Evolutionary conservation across 2,113 vertebrate genomes (phyloP).

Genomic region (Vidua macroura): DNA sequence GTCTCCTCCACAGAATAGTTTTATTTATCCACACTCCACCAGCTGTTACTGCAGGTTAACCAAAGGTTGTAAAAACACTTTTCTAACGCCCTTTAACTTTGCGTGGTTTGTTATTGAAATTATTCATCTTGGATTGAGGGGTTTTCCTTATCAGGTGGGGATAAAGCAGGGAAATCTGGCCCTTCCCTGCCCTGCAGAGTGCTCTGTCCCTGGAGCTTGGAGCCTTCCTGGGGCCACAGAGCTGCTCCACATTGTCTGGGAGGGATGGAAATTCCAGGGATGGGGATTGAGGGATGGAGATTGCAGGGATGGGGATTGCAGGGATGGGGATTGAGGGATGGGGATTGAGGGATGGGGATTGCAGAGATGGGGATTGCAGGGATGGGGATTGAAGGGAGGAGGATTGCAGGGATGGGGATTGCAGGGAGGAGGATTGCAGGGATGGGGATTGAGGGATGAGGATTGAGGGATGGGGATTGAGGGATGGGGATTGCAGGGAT

Average conservation of each 20-base stretch:
- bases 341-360: not conserved
- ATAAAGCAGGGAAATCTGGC: not conserved
- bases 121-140: not conserved
- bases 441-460: no score
- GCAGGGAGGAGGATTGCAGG: no score
- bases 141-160: rapidly evolving
- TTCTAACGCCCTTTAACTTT: not conserved
- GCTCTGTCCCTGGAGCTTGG: rapidly evolving
- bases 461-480: no score
- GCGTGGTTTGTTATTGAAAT: not conserved
- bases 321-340: not conserved
- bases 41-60: conserved; percentile 56
- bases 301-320: not conserved
- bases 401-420: no score
- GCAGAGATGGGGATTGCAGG: no score
- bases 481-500: not conserved
- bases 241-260: not conserved
- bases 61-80: conserved; percentile 45
- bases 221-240: not conserved
- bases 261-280: not conserved
- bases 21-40: conserved; percentile 43
- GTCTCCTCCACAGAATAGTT: conserved; percentile 49
- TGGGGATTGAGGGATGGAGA: not conserved
- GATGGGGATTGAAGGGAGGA: no score
- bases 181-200: not conserved